Evolutionary conservation across 1,140 invertebrate genomes (phyloP).

Genomic region (Drosophila jambulina): DNA sequence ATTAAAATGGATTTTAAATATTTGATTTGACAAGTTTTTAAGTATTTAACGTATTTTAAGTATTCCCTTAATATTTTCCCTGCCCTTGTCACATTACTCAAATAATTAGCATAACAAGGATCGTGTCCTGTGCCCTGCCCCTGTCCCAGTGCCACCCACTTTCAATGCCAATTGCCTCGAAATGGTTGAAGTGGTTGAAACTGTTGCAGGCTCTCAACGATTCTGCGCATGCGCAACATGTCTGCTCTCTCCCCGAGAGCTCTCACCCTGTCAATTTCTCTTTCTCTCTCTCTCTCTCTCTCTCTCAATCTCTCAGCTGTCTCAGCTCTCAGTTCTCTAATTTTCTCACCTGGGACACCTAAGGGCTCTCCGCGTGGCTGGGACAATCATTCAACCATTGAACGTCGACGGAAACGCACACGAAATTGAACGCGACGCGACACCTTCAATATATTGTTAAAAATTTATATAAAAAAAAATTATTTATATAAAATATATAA

Average conservation of each 20-base stretch:
- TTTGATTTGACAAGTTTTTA: background rate
- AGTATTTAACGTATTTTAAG: background rate
- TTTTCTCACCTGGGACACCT: slow-evolving; percentile 24
- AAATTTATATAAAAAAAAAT: too few relatives aligned
- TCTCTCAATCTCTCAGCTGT: background rate
- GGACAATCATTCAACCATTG: slow-evolving; percentile 14
- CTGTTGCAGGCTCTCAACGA: slow-evolving; percentile 7
- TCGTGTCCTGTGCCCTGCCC: background rate
- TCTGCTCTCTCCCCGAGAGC: background rate
- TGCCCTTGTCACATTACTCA: background rate
- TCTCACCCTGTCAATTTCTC: background rate
- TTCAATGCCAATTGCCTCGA: slow-evolving; percentile 1
- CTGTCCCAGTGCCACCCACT: slow-evolving; percentile 24
- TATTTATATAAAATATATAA: background rate
- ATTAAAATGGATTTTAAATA: too few relatives aligned
- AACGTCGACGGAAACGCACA: slow-evolving; percentile 17
- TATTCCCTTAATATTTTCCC: background rate
- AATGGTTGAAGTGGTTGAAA: slow-evolving; percentile 35
- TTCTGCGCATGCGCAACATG: slow-evolving; percentile 36
- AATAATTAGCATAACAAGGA: slow-evolving; percentile 14
- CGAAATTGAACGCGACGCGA: slow-evolving; percentile 4
- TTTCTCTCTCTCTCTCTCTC: background rate
- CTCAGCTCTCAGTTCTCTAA: background rate
- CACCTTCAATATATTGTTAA: background rate
- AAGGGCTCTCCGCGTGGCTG: slow-evolving; percentile 8